Base-by-base conservation (phyloP, 2,113 vertebrate species). In the Mesembrinibis cayennensis region DNA sequence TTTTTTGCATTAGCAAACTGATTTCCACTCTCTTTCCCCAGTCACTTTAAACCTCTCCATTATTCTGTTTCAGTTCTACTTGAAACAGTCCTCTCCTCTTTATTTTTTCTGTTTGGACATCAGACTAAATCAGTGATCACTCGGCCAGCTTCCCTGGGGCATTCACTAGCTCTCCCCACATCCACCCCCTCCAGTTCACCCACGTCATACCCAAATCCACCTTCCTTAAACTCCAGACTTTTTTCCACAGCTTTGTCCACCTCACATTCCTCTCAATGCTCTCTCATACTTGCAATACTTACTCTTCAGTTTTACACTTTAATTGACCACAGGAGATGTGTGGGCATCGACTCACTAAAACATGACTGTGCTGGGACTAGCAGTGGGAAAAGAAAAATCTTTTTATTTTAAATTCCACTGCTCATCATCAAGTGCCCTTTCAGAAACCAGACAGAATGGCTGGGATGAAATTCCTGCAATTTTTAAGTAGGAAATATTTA, bases 291-390 rank as follows among this genome's bases (percentile, higher is more conserved):
- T 38, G 59, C 55, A 89, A n/a, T 36, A 47, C 26, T 84, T 87
- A n/a, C 62, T 79, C 58, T 72, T 82, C 56, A 69, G 70, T 87
- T 93, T 87, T 72, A 84, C 65, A 25, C 81, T 79, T 91, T 80
- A 96, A 76, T 85, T 94, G 95, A 91, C 78, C 95, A 87, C 84
- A 91, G 62, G 92, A 96, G 90, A 95, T 65, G 17, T 45, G 34
- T 27, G 42, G 56, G 84, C 73, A 89, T 36, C 0, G 1, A 72
- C 44, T 85, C 72, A 65, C 78, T 93, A 87, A 82, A 94, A 76
- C 72, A 79, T 49, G 65, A 49, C 78, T 90, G 50, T 82, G 53
- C 83, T 84, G 83, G 66, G 69, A 94, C 77, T 44, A 50, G 77
- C 40, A 77, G 73, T 15, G 53, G 22, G 73, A 78, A 92, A 84